These are phyloP conservation scores for Polydrusus cervinus DNA, from an alignment of 2,888 invertebrate genomes.

Conservation along the genomic window DNA sequence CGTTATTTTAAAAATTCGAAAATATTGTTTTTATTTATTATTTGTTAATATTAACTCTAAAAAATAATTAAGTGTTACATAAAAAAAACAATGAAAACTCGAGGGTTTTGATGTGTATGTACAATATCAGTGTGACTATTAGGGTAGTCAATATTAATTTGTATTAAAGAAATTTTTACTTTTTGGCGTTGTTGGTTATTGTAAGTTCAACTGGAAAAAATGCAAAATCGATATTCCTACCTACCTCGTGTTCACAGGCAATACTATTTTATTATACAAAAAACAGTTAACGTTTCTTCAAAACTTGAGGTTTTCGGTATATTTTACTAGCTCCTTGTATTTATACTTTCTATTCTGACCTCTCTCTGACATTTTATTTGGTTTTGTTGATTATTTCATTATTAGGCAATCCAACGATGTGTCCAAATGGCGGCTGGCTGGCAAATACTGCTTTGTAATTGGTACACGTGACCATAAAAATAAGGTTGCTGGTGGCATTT, in stretches of 20 bases:
- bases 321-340: no score
- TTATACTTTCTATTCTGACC: no score
- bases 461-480: no score
- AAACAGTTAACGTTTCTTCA: slow-evolving; percentile 1
- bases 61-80: slow-evolving; percentile 26
- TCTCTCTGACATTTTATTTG: no score
- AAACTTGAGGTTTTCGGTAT: no score
- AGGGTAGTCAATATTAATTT: slow-evolving; percentile 14
- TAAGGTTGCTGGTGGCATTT: no score
- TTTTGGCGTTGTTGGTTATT: slow-evolving; percentile 9
- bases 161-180: slow-evolving; percentile 2
- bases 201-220: not conserved
- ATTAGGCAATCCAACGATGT: no score
- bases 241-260: slow-evolving; percentile 32
- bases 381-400: no score
- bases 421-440: no score
- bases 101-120: slow-evolving; percentile 24
- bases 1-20: slow-evolving; percentile 18
- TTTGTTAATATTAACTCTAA: slow-evolving; percentile 34
- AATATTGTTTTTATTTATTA: slow-evolving; percentile 29
- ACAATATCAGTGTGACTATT: slow-evolving; percentile 34
- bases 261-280: not conserved
- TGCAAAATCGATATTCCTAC: slow-evolving; percentile 5
- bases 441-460: no score
- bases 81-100: slow-evolving; percentile 3